phyloP scores from a whole-genome alignment of 2,113 vertebrate species.

The Jaculus jaculus region DNA sequence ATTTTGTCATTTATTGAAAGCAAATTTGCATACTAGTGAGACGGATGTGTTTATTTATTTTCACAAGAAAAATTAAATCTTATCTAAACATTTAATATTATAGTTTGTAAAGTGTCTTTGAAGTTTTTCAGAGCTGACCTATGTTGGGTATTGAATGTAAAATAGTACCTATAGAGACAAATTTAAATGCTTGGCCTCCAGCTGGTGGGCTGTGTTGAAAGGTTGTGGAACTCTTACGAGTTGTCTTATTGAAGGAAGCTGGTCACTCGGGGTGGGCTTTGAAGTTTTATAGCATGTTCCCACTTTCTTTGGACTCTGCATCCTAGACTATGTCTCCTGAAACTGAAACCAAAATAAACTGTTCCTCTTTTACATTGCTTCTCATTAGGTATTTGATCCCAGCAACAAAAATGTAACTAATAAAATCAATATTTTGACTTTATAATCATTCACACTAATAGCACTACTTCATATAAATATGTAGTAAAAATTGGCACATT shows the following conservation, averaged over 20 bases:
- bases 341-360: no score
- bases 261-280: not conserved
- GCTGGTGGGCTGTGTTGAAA: not conserved
- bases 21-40: not conserved
- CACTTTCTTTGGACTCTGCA: not conserved
- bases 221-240: not conserved
- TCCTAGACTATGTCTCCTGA: not conserved
- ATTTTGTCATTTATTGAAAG: not conserved
- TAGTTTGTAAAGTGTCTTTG: not conserved
- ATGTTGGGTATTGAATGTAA: not conserved
- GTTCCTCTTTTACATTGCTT: not conserved
- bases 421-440: not conserved
- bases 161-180: not conserved
- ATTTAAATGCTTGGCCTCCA: not conserved
- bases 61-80: not conserved
- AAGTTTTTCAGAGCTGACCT: not conserved
- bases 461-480: not conserved
- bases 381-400: no score
- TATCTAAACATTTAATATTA: not conserved
- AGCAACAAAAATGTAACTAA: not conserved
- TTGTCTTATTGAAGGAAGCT: not conserved
- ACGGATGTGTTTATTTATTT: not conserved
- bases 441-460: not conserved
- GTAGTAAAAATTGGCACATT: not conserved
- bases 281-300: not conserved